Conservation (phyloP, 2,797 vertebrate genomes). For the Aviceda leuphotes region DNA sequence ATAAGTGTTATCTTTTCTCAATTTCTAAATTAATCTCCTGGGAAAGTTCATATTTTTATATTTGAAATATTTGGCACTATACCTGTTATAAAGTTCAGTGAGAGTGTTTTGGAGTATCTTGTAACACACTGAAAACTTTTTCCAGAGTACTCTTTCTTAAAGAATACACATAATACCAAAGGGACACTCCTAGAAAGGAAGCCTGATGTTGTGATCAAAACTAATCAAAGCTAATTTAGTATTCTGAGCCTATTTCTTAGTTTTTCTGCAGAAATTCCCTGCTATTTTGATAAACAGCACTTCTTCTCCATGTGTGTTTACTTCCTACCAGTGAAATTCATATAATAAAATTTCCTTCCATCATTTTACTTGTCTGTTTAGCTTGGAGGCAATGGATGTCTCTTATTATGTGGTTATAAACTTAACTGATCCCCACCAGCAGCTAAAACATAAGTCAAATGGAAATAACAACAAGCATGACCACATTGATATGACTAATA, state of each 20-base stretch:
- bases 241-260: not conserved
- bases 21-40: not conserved
- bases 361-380: not conserved
- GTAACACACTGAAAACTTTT: not conserved
- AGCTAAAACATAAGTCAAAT: slow-evolving; percentile 1
- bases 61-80: not conserved
- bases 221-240: not conserved
- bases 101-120: not conserved
- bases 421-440: not conserved
- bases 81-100: not conserved
- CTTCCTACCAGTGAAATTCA: not conserved
- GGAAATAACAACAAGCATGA: not conserved
- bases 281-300: not conserved
- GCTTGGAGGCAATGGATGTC: not conserved
- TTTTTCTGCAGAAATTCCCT: not conserved
- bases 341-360: not conserved
- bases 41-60: not conserved
- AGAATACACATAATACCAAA: not conserved
- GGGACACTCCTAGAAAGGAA: not conserved
- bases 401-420: not conserved
- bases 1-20: not conserved
- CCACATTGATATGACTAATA: not conserved
- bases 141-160: not conserved
- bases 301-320: rapidly evolving
- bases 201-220: not conserved